Evolutionary conservation across 2,888 invertebrate species (phyloP), one percentile per base, ranked within the genome.

Genomic region (Xestia sexstrigata): DNA sequence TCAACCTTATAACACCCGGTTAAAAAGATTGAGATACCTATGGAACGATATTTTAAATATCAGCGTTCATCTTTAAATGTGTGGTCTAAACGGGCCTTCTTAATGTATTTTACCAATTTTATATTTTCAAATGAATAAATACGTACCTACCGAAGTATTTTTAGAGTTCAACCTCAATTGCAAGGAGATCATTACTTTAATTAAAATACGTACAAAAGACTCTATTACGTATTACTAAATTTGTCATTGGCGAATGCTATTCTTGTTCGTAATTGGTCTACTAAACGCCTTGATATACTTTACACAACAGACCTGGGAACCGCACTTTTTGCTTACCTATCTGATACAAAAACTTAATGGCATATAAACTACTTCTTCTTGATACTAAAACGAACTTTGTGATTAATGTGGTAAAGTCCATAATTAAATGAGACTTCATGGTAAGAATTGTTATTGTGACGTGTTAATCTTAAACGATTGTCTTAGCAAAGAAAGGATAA

Each of bases 241-340:
- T 79, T 86, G 81, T 89, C 85, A 81, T 83, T 89, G 88, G 70
- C 52, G 74, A 75, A 67, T 84, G 75, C 76, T 84, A 82, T 83
- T 89, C 78, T 89, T 83, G 73, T 70, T 45, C 79, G 74, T 87
- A 90, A 91, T 90, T 86, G 85, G 76, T 80, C 74, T 74, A 86
- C 82, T 84, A 83, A 89, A 85, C 76, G 70, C 87, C 89, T 88
- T 89, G 89, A 87, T 91, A 91, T 79, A 82, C 77, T 88, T 89
- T 85, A 83, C 83, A 90, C 92, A 92, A 92, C 91, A 81, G 87
- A 84, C 81, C 76, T 83, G 84, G 70, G 87, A 88, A 84, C 77
- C 45, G 49, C 84, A 85, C 79, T 87, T 90, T 88, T 90, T 91
- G 83, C 83, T 77, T 67, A 70, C 76, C 78, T 42, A 70, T 77